Evolutionary conservation across 2,113 vertebrate genomes (phyloP).

Genomic region (Sclerurus mexicanus): DNA sequence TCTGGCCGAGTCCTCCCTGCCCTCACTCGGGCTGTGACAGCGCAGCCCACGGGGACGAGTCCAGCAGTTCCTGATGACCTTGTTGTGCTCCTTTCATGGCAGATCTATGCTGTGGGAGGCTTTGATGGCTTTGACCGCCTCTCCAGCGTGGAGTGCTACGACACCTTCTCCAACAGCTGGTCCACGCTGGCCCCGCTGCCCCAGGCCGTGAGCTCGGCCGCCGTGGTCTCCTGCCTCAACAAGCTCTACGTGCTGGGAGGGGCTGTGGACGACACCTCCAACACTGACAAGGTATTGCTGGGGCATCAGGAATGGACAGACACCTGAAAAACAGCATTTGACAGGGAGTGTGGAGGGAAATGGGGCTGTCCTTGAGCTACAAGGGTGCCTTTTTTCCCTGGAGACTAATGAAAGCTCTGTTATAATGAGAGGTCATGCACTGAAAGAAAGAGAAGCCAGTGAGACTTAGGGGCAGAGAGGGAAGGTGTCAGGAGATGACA

Average conservation of each 20-base stretch:
- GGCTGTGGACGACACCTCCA: constrained; percentile 66
- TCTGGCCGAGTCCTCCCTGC: neutral
- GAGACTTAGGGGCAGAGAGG: neutral
- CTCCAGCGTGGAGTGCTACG: constrained; percentile 76
- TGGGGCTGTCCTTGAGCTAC: neutral
- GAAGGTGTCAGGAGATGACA: neutral
- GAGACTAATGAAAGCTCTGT: neutral
- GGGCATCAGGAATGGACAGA: neutral
- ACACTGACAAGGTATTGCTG: constrained; percentile 72
- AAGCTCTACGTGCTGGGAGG: constrained; percentile 78
- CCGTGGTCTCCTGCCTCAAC: constrained; percentile 64
- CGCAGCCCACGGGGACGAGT: rapidly evolving
- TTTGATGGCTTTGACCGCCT: constrained; percentile 75
- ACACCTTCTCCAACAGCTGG: constrained; percentile 78
- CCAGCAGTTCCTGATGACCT: neutral
- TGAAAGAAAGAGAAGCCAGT: neutral
- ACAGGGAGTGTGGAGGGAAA: neutral
- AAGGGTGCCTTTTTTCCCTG: neutral
- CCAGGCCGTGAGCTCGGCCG: constrained; percentile 74
- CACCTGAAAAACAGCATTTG: neutral
- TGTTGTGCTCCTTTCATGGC: neutral
- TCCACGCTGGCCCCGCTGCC: constrained; percentile 35
- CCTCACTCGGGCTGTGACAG: rapidly evolving
- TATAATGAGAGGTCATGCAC: neutral
- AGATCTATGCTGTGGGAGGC: constrained; percentile 78